These are phyloP conservation scores for Arctia plantaginis DNA, from an alignment of 2,888 invertebrate species.

Conservation along the genomic window DNA sequence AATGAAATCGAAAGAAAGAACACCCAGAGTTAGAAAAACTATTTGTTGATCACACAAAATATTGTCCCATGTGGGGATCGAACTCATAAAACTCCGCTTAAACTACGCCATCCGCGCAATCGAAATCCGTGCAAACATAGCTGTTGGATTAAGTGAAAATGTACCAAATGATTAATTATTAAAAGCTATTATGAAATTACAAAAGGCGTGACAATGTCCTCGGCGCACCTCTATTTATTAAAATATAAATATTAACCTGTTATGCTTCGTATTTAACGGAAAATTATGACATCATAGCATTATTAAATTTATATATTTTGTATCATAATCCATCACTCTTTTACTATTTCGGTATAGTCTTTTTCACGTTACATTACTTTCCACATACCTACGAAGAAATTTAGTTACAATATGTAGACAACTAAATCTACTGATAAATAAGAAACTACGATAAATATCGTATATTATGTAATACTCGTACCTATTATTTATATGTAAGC, in stretches of 20 bases:
- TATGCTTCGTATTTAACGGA: constrained; percentile 11
- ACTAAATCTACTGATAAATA: too few relatives aligned
- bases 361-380: neutral
- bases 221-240: constrained; percentile 34
- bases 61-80: neutral
- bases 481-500: too few relatives aligned
- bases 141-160: constrained; percentile 39
- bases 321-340: neutral
- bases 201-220: constrained; percentile 45
- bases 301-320: constrained; percentile 10
- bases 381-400: too few relatives aligned
- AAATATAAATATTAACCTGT: constrained; percentile 12
- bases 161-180: constrained; percentile 50
- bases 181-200: constrained; percentile 25
- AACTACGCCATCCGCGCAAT: too few relatives aligned
- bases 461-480: too few relatives aligned
- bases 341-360: neutral
- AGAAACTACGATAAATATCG: too few relatives aligned
- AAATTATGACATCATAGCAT: constrained; percentile 11
- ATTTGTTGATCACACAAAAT: neutral
- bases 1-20: neutral
- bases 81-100: neutral
- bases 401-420: too few relatives aligned
- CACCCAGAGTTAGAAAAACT: too few relatives aligned
- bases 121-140: constrained; percentile 22